Evolutionary conservation across 2,113 vertebrate species (phyloP).

Genomic region (Rhynchomys soricoides): DNA sequence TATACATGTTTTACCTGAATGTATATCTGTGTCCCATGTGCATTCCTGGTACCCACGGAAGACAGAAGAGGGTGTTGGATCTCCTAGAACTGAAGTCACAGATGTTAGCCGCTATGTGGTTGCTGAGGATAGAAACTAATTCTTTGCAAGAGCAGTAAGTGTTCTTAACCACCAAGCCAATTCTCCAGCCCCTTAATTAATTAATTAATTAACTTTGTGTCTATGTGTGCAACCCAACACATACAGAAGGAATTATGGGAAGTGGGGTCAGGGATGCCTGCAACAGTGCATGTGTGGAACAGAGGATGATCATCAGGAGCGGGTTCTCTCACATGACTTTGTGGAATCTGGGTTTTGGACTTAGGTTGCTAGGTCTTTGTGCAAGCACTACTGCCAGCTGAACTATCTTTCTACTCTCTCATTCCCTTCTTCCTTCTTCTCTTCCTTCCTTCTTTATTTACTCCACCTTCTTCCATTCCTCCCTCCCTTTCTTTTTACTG

Average conservation of each 20-base stretch:
- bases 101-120: background rate
- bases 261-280: background rate
- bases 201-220: background rate
- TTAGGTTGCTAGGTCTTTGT: background rate
- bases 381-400: background rate
- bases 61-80: background rate
- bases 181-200: background rate
- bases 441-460: background rate
- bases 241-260: background rate
- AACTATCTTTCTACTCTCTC: background rate
- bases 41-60: background rate
- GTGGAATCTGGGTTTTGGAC: background rate
- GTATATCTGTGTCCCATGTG: background rate
- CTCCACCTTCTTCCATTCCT: rapidly evolving
- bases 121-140: background rate
- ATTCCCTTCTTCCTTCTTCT: background rate
- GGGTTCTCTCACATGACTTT: background rate
- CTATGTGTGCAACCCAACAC: background rate
- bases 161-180: background rate
- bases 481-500: background rate
- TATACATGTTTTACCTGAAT: background rate
- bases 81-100: background rate
- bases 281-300: background rate
- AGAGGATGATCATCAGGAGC: background rate
- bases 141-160: background rate